A percentile compares a stretch with the other conserved stretches of the same genome.
These are phyloP conservation scores for Etheostoma nigrum DNA, from an alignment of 2,797 vertebrate species.

Conservation along the genomic window DNA sequence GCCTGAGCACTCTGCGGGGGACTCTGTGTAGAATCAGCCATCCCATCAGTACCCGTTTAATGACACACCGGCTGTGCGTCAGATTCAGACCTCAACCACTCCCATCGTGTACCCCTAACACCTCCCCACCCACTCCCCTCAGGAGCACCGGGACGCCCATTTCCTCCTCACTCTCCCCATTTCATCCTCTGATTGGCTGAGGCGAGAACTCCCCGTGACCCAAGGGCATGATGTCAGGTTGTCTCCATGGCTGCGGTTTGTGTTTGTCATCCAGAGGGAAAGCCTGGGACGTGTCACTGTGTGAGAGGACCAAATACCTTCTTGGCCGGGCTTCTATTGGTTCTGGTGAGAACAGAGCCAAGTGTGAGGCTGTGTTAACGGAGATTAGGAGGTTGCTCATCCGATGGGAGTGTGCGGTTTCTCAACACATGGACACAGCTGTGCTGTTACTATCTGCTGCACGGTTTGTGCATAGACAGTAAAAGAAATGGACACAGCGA, in stretches of 20 bases:
- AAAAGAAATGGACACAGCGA: too few relatives aligned
- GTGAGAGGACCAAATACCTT: constrained; percentile 26
- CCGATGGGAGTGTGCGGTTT: background rate
- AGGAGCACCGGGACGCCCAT: background rate
- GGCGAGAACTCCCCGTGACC: constrained; percentile 5
- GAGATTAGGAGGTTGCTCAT: constrained; percentile 40
- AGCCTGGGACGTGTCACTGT: constrained; percentile 38
- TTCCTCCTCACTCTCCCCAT: background rate
- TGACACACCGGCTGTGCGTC: background rate
- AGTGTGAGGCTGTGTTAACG: constrained; percentile 17
- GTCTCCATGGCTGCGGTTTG: constrained; percentile 51
- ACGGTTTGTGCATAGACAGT: background rate
- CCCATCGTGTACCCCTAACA: background rate
- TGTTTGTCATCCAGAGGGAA: constrained; percentile 43
- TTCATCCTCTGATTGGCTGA: constrained; percentile 43
- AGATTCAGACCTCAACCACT: constrained; percentile 3
- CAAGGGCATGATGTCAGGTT: constrained; percentile 37
- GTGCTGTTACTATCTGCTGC: constrained; percentile 15
- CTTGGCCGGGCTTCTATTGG: constrained; percentile 45
- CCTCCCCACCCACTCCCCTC: background rate
- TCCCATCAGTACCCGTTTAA: background rate
- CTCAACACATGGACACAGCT: constrained; percentile 43
- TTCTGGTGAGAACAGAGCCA: constrained; percentile 41
- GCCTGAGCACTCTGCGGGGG: background rate
- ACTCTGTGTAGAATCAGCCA: background rate